These are phyloP conservation scores for Cephus spinipes DNA, from an alignment of 2,888 invertebrate genomes.

Conservation along the genomic window DNA sequence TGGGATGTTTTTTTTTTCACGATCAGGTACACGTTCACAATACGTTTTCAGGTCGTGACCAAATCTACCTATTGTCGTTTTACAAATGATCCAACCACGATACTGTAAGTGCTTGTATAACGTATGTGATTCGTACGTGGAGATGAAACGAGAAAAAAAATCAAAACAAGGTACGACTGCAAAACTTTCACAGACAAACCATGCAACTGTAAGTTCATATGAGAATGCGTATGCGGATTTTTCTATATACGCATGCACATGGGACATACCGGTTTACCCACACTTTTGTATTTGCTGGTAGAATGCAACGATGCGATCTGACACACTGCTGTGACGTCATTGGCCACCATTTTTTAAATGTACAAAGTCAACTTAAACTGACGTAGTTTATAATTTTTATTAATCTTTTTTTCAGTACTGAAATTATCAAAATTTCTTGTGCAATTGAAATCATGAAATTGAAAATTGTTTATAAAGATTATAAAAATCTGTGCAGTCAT, in stretches of 20 bases:
- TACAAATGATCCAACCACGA: neutral
- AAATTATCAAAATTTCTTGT: too few relatives aligned
- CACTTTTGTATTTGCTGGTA: neutral
- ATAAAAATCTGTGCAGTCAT: neutral
- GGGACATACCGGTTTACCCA: neutral
- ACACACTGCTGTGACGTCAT: neutral
- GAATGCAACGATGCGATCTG: conserved; percentile 1
- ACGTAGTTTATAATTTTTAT: neutral
- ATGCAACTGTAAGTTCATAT: neutral
- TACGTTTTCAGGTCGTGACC: neutral
- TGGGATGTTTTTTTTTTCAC: too few relatives aligned
- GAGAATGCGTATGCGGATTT: neutral
- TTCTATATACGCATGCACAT: neutral
- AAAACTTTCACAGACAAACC: neutral
- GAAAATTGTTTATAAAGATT: neutral
- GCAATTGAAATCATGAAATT: neutral
- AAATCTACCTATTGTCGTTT: neutral
- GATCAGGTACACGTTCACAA: neutral
- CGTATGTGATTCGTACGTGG: neutral
- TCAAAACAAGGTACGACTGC: neutral
- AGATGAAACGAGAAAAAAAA: too few relatives aligned
- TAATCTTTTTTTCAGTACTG: neutral
- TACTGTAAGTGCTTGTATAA: neutral
- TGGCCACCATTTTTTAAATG: neutral
- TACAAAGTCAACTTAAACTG: too few relatives aligned